A percentile compares a stretch with the other conserved stretches of the same genome.
These are phyloP conservation scores for Callaeas wilsoni DNA, from an alignment of 2,113 vertebrate genomes.

Conservation along the genomic window DNA sequence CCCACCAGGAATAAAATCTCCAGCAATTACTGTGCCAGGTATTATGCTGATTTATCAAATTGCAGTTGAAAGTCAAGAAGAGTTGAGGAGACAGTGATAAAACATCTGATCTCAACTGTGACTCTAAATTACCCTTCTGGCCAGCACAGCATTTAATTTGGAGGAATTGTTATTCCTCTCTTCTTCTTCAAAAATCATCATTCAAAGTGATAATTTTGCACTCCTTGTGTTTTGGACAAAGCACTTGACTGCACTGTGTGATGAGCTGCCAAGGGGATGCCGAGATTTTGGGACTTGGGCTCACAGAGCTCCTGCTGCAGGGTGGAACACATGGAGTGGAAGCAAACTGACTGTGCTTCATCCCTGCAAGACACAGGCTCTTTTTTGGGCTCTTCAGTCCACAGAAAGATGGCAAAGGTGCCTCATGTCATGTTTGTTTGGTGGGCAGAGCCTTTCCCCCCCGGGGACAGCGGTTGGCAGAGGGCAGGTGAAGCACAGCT, in stretches of 20 bases:
- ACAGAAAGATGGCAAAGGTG: neutral
- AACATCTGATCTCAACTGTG: neutral
- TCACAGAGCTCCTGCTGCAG: neutral
- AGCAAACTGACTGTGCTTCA: neutral
- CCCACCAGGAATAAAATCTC: neutral
- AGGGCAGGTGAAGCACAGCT: neutral
- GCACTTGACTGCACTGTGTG: neutral
- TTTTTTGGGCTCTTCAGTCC: neutral
- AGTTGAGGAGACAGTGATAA: neutral
- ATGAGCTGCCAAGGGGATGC: neutral
- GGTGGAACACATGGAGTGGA: neutral
- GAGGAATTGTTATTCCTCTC: neutral
- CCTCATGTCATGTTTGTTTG: neutral
- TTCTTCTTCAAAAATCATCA: neutral
- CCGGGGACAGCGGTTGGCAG: neutral
- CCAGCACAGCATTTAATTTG: neutral
- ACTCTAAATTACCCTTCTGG: neutral
- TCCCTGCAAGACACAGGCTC: neutral
- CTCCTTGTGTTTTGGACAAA: neutral
- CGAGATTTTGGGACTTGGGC: neutral
- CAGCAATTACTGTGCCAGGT: neutral
- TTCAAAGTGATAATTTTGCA: neutral
- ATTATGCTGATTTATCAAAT: constrained; percentile 47
- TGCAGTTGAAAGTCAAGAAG: constrained; percentile 25
- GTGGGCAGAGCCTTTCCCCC: neutral